Percentiles rank a stretch among this genome's conserved stretches.
These are phyloP conservation scores for Labeo calbasu DNA, from an alignment of 2,797 vertebrate species.

Conservation along the genomic window DNA sequence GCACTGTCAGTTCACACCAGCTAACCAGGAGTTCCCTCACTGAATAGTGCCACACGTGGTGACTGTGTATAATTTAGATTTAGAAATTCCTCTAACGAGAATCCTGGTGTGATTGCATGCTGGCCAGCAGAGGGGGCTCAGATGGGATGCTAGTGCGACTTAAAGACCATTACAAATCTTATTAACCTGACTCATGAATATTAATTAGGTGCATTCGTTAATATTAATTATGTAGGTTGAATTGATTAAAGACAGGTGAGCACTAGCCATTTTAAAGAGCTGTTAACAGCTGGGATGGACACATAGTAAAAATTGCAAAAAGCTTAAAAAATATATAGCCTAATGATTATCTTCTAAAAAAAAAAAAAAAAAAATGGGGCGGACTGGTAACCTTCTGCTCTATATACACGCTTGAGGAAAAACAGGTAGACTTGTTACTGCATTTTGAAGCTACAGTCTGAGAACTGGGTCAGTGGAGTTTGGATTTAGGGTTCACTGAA, in stretches of 20 bases:
- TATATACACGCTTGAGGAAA: not conserved
- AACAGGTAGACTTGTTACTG: conserved; percentile 30
- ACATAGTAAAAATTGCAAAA: not conserved
- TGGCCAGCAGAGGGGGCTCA: not conserved
- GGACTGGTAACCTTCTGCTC: not conserved
- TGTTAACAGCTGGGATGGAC: not conserved
- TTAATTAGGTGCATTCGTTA: not conserved
- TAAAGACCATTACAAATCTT: not conserved
- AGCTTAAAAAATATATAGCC: not conserved
- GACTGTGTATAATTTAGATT: not conserved
- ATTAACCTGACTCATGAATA: not conserved
- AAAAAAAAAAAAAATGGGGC: not conserved
- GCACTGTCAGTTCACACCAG: not conserved
- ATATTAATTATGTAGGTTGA: not conserved
- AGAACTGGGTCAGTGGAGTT: conserved; percentile 51
- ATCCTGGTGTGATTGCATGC: not conserved
- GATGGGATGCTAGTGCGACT: not conserved
- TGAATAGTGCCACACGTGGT: not conserved
- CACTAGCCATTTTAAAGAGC: not conserved
- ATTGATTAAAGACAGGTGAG: not conserved
- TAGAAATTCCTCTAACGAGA: not conserved
- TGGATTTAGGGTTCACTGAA: conserved; percentile 47
- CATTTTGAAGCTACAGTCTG: conserved; percentile 26
- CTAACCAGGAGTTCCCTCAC: not conserved
- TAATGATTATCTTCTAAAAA: not conserved